phyloP scores from a whole-genome alignment of 2,888 invertebrate genomes.

The Ecliptopera silaceata region DNA sequence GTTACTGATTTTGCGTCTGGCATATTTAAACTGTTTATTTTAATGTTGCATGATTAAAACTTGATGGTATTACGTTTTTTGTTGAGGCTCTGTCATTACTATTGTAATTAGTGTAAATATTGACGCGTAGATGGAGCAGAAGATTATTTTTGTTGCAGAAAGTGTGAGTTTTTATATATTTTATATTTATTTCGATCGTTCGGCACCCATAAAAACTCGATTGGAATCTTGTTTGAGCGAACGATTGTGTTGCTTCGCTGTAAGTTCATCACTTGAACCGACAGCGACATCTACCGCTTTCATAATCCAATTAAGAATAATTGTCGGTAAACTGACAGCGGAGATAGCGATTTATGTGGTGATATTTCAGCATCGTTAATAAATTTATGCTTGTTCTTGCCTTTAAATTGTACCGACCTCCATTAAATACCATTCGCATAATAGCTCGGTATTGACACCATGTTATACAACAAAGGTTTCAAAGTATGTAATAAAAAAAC shows the following conservation, averaged over 20 bases:
- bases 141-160: too few relatives aligned
- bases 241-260: slow-evolving; percentile 28
- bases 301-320: slow-evolving; percentile 83
- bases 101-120: too few relatives aligned
- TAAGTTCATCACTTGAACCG: slow-evolving; percentile 41
- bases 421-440: slow-evolving; percentile 71
- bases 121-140: too few relatives aligned
- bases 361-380: slow-evolving; percentile 82
- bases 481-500: too few relatives aligned
- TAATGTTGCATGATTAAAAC: too few relatives aligned
- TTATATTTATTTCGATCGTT: too few relatives aligned
- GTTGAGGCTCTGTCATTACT: too few relatives aligned
- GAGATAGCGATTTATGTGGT: slow-evolving; percentile 79
- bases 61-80: too few relatives aligned
- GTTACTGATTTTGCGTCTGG: too few relatives aligned
- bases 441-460: slow-evolving; percentile 64
- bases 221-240: background rate
- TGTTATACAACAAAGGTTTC: slow-evolving; percentile 64
- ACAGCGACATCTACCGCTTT: slow-evolving; percentile 67
- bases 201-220: too few relatives aligned
- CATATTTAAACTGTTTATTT: too few relatives aligned
- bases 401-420: slow-evolving; percentile 75
- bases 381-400: slow-evolving; percentile 82
- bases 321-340: slow-evolving; percentile 82
- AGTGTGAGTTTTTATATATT: too few relatives aligned